Base-by-base conservation (phyloP, 2,888 invertebrate genomes). In the Bursaphelenchus okinawaensis region DNA sequence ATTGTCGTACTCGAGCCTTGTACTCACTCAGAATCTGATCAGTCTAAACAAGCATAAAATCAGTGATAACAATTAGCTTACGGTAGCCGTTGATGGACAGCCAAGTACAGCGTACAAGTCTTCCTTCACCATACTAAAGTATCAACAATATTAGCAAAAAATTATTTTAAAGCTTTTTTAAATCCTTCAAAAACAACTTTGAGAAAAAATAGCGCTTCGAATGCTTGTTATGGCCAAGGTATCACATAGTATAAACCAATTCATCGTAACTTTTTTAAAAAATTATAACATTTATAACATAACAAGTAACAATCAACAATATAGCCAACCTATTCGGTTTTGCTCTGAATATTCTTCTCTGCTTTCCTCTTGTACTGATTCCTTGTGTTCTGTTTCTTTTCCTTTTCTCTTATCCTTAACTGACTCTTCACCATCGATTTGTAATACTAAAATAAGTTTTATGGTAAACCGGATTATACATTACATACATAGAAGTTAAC, bases 21-120 rank as follows among this genome's bases (percentile, higher is more conserved):
- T 74, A 77, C 40, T 77, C 77, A 8, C 75, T 73, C 3, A 62
- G 61, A 9, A 77, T 77, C 64, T 77, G 77, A 19, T 76, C 76
- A 0, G 66, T 52, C 77, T 77, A 61, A 66, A 73, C 64, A 52
- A n/a, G 19, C 16, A 40, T 12, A 54, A 54, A 4, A n/a, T 54
- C 19, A 1, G 12, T 19, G 27, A 3, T 12, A 27, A n/a, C n/a
- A 27, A n/a, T 50, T 19, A 29, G 24, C 65, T 65, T 26, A 70
- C 69, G 23, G 51, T 68, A 20, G 65, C 22, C 6, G 27, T 22
- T 16, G 57, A 27, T 22, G 40, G 22, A 22, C 69, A 70, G 1
- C 55, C 60, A 20, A 67, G 68, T 22, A 66, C 20, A 26, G 28
- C 60, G 12, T 66, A 66, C 27, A 66, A 55, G 0, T 60, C 40